Evolutionary conservation across 2,797 vertebrate genomes (phyloP).

Genomic region (Simalia tracyae): DNA sequence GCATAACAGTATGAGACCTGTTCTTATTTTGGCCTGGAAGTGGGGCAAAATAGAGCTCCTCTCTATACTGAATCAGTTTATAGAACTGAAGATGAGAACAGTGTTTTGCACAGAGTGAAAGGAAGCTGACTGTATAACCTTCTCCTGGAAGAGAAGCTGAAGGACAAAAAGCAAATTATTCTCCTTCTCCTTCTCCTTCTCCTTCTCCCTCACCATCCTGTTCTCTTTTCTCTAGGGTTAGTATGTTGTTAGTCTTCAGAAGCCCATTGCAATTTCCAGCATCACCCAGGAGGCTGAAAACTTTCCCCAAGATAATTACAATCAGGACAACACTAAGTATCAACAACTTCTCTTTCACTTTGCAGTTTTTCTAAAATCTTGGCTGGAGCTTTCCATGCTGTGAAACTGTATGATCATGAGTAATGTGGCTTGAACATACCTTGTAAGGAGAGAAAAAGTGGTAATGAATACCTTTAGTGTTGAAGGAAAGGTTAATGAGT

Average conservation of each 20-base stretch:
- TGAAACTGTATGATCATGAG: slow-evolving; percentile 20
- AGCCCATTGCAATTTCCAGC: not conserved
- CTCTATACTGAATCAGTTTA: not conserved
- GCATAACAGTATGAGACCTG: not conserved
- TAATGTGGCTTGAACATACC: not conserved
- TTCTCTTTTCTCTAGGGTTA: not conserved
- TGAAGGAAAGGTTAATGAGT: slow-evolving; percentile 58
- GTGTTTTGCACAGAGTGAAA: not conserved
- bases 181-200: not conserved
- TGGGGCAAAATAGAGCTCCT: not conserved
- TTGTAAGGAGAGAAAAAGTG: slow-evolving; percentile 28
- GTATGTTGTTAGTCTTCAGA: not conserved
- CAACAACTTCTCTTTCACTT: not conserved
- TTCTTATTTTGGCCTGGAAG: not conserved
- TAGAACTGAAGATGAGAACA: not conserved
- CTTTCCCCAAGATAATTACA: not conserved
- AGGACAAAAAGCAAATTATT: not conserved
- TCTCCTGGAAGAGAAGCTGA: not conserved
- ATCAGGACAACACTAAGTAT: slow-evolving; percentile 4
- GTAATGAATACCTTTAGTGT: slow-evolving; percentile 44
- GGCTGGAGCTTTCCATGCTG: not conserved
- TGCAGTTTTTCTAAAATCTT: slow-evolving; percentile 35
- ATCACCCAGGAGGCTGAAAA: not conserved
- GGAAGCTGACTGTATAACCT: not conserved
- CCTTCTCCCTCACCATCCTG: not conserved